Percentiles rank a stretch among this genome's conserved stretches.
phyloP scores from a whole-genome alignment of 2,797 vertebrate species.

The Takifugu rubripes region DNA sequence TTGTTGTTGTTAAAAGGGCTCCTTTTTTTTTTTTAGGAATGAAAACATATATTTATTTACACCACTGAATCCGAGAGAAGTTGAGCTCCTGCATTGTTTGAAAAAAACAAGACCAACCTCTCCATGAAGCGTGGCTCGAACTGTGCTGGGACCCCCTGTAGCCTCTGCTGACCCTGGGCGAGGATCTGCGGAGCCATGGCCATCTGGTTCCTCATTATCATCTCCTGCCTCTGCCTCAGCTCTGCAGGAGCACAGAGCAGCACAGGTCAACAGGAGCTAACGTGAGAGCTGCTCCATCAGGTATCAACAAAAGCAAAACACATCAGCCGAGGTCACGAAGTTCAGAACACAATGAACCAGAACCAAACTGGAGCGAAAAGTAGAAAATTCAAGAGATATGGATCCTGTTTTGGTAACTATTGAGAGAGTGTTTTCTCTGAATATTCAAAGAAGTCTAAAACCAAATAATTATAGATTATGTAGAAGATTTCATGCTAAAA shows the following conservation, averaged over 20 bases:
- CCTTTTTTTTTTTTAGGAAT: no score
- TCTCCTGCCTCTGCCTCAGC: slow-evolving; percentile 84
- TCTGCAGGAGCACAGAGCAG: slow-evolving; percentile 69
- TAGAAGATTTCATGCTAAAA: no score
- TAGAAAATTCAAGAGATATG: no score
- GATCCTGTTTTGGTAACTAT: no score
- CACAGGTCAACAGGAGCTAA: slow-evolving; percentile 11
- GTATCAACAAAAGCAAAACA: neutral
- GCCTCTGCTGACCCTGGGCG: slow-evolving; percentile 81
- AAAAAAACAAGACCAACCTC: slow-evolving; percentile 71
- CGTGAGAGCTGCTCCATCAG: neutral
- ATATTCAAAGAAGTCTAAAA: no score
- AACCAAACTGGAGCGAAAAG: neutral
- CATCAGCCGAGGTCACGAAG: neutral
- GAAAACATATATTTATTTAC: no score
- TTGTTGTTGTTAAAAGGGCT: no score
- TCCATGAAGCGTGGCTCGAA: slow-evolving; percentile 86
- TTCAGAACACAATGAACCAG: neutral
- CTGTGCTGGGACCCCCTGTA: slow-evolving; percentile 80
- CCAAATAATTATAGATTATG: no score
- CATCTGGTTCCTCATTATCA: slow-evolving; percentile 91
- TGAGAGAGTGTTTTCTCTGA: no score
- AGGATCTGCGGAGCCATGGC: slow-evolving; percentile 86
- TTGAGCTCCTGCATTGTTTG: no score
- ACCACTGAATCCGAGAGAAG: no score